These are phyloP conservation scores for Bufotes viridis DNA, from an alignment of 2,797 vertebrate species.

Conservation along the genomic window DNA sequence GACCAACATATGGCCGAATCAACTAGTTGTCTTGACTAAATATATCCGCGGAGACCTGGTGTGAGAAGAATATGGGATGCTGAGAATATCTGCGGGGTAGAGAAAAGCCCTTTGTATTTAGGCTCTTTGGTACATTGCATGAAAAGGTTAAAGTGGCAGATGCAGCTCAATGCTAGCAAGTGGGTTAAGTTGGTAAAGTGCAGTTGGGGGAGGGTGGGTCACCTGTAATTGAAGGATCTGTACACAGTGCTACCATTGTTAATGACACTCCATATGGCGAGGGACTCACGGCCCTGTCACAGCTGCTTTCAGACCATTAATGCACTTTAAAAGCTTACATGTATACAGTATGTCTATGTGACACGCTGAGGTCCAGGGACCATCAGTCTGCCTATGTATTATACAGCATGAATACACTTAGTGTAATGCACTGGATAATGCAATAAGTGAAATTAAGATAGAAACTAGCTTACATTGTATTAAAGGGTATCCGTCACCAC, in stretches of 20 bases:
- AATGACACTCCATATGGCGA: constrained; percentile 56
- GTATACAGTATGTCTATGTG: not conserved
- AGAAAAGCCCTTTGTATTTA: constrained; percentile 31
- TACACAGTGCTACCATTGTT: constrained; percentile 57
- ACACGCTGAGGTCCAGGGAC: not conserved
- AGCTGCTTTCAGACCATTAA: constrained; percentile 21
- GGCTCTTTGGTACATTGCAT: not conserved
- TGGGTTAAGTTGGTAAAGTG: constrained; percentile 42
- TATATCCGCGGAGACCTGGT: not conserved
- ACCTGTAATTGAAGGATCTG: constrained; percentile 60
- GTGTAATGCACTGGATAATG: not conserved
- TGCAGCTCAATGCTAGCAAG: constrained; percentile 53
- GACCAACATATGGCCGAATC: not conserved
- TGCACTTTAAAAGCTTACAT: not conserved
- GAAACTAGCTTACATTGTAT: not conserved
- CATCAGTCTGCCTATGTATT: not conserved
- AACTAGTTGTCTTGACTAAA: not conserved
- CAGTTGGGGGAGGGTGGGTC: constrained; percentile 38
- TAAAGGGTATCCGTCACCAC: not conserved
- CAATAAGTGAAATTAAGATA: not conserved
- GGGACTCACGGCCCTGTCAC: not conserved
- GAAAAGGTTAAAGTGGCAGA: constrained; percentile 51
- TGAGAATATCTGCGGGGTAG: constrained; percentile 1
- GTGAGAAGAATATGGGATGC: constrained; percentile 17
- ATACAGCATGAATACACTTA: not conserved